Conservation (phyloP, 2,888 invertebrate genomes). For the Exephanes ischioxanthus region DNA sequence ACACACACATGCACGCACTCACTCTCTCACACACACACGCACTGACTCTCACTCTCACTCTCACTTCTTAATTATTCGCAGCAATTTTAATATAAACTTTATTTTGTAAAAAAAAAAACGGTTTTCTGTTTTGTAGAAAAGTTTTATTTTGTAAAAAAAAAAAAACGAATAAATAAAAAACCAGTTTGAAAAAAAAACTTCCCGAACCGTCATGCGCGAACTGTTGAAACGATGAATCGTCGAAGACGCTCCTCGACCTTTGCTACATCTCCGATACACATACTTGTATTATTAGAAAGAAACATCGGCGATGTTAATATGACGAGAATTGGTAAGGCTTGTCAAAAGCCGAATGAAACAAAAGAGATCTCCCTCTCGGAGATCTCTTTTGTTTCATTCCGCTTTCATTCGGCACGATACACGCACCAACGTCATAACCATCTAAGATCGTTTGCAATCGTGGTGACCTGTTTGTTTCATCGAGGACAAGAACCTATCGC, state of each 20-base stretch:
- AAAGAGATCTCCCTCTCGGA: conserved; percentile 18
- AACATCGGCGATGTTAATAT: conserved; percentile 44
- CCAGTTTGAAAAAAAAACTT: too few relatives aligned
- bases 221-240: conserved; percentile 59
- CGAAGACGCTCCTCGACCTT: conserved; percentile 62
- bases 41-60: too few relatives aligned
- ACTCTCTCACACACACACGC: too few relatives aligned
- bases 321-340: conserved; percentile 23
- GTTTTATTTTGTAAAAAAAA: too few relatives aligned
- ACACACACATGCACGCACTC: too few relatives aligned
- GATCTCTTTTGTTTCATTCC: too few relatives aligned
- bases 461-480: conserved; percentile 19
- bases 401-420: neutral
- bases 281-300: conserved; percentile 41
- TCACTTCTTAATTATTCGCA: too few relatives aligned
- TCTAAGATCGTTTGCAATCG: conserved; percentile 27
- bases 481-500: neutral
- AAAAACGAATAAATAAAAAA: too few relatives aligned
- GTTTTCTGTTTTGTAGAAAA: too few relatives aligned
- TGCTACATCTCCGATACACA: conserved; percentile 41
- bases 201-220: neutral
- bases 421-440: neutral
- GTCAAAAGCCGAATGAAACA: conserved; percentile 50
- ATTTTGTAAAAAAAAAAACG: too few relatives aligned
- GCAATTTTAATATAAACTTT: too few relatives aligned